phyloP scores from a whole-genome alignment of 2,888 invertebrate species.

The Pyrocoelia pectoralis region DNA sequence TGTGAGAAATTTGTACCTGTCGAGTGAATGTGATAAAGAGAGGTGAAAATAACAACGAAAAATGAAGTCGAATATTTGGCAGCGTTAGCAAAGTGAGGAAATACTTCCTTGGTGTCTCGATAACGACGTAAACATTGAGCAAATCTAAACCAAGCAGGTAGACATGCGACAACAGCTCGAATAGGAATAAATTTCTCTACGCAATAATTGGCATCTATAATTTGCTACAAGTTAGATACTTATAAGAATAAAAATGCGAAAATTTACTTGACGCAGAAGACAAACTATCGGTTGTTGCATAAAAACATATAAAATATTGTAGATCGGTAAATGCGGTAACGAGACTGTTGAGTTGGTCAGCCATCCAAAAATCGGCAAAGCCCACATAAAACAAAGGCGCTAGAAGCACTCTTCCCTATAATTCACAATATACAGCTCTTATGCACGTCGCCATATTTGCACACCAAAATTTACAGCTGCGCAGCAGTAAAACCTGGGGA shows the following conservation, averaged over 20 bases:
- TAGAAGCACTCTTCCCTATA: constrained; percentile 81
- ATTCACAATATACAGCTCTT: constrained; percentile 34
- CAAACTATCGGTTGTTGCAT: constrained; percentile 81
- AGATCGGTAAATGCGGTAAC: constrained; percentile 90
- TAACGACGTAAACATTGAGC: constrained; percentile 96
- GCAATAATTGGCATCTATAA: constrained; percentile 68
- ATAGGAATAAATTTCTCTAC: constrained; percentile 77
- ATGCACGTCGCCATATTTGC: too few relatives aligned
- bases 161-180: constrained; percentile 85
- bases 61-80: constrained; percentile 98
- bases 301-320: constrained; percentile 94
- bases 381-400: constrained; percentile 94
- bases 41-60: constrained; percentile 88
- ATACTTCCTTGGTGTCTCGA: constrained; percentile 90
- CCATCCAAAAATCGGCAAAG: constrained; percentile 99
- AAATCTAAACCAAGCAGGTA: constrained; percentile 98
- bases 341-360: constrained; percentile 96
- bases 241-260: not conserved
- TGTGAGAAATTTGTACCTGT: constrained; percentile 17
- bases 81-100: constrained; percentile 97
- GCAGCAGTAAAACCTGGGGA: too few relatives aligned
- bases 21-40: constrained; percentile 59
- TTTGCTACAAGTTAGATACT: not conserved
- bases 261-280: constrained; percentile 65
- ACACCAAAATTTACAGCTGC: not conserved